A percentile compares a stretch with the other conserved stretches of the same genome.
Conservation (phyloP, 2,888 invertebrate genomes). For the Oscheius sp. region DNA sequence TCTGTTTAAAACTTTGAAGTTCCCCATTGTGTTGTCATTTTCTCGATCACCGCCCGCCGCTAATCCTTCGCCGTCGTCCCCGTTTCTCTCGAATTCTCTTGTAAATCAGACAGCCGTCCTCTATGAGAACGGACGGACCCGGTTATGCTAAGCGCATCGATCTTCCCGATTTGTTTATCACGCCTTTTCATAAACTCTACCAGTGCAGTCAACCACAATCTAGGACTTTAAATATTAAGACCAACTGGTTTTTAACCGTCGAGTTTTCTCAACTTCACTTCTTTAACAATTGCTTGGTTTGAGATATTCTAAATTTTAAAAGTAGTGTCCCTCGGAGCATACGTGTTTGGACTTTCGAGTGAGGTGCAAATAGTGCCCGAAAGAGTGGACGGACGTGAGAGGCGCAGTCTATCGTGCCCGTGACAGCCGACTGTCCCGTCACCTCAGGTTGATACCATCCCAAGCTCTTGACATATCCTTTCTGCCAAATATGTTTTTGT, state of each 20-base stretch:
- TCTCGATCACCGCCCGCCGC: not conserved
- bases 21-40: not conserved
- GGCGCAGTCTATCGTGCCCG: slow-evolving; percentile 20
- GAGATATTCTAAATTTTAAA: not conserved
- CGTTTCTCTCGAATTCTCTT: not conserved
- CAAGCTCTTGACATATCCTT: too few species aligned
- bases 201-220: not conserved
- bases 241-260: not conserved
- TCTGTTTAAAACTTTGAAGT: not conserved
- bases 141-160: slow-evolving; percentile 11
- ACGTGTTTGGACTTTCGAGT: slow-evolving; percentile 29
- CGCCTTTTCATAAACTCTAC: not conserved
- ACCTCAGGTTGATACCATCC: slow-evolving; percentile 13
- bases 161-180: slow-evolving; percentile 1
- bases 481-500: too few species aligned
- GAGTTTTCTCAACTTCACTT: not conserved
- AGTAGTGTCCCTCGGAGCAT: slow-evolving; percentile 4
- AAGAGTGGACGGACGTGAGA: slow-evolving; percentile 27
- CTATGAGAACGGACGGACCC: not conserved
- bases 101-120: not conserved
- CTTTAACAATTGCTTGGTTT: too few species aligned
- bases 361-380: slow-evolving; percentile 28
- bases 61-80: not conserved
- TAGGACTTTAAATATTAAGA: too few species aligned
- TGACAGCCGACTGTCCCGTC: slow-evolving; percentile 24